These are phyloP conservation scores for Acrobeloides nanus DNA, from an alignment of 2,888 invertebrate species.

Conservation along the genomic window DNA sequence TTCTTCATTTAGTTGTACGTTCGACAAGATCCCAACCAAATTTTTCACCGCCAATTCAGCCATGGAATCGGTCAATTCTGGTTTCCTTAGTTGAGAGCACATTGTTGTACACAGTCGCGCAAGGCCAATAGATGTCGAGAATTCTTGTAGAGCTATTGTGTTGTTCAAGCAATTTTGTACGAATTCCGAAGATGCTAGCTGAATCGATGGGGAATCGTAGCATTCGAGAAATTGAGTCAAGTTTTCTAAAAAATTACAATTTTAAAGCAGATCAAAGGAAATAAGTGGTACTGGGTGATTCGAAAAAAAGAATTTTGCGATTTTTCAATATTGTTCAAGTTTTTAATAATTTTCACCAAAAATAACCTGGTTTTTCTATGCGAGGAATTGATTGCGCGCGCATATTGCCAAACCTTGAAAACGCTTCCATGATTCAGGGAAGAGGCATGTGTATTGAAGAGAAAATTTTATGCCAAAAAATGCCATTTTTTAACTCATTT, in stretches of 20 bases:
- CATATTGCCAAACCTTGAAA: no score
- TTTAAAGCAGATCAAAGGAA: no score
- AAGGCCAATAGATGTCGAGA: conserved; percentile 3
- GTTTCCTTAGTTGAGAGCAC: conserved; percentile 27
- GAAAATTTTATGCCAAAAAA: no score
- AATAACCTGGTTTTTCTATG: no score
- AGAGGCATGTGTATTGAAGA: no score
- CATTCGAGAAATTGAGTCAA: neutral
- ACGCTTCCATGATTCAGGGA: no score
- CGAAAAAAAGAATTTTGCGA: neutral
- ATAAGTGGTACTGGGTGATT: neutral
- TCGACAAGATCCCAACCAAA: conserved; percentile 17
- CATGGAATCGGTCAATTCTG: conserved; percentile 14
- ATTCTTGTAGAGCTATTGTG: conserved; percentile 4
- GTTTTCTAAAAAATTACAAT: no score
- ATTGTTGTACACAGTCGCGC: conserved; percentile 19
- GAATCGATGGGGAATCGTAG: conserved; percentile 16
- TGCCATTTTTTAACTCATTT: no score
- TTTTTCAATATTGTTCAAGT: no score
- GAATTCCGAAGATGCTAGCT: conserved; percentile 24
- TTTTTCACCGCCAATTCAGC: conserved; percentile 29
- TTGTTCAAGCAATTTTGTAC: conserved; percentile 27
- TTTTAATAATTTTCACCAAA: no score
- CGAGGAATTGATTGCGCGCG: no score
- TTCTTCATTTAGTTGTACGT: conserved; percentile 7